Conservation (phyloP, 2,797 vertebrate species). For the Thalassophryne amazonica region DNA sequence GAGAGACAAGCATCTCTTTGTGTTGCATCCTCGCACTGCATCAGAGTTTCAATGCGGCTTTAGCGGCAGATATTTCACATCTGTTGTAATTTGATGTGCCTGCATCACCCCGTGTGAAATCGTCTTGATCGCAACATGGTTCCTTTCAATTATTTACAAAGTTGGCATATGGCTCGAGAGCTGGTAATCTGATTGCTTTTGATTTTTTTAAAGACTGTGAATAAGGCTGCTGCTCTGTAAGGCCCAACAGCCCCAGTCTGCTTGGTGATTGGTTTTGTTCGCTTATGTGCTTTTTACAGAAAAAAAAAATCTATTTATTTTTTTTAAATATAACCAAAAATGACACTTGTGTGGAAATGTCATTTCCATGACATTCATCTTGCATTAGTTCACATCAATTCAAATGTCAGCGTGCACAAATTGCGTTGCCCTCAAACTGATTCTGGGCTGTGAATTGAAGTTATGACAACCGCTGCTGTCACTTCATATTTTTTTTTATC, state of each 20-base stretch:
- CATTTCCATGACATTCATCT: slow-evolving; percentile 64
- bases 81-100: slow-evolving; percentile 76
- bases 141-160: slow-evolving; percentile 75
- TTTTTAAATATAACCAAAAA: slow-evolving; percentile 60
- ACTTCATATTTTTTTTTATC: slow-evolving; percentile 73
- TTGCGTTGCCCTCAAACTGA: slow-evolving; percentile 70
- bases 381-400: slow-evolving; percentile 74
- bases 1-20: slow-evolving; percentile 75
- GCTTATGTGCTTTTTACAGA: slow-evolving; percentile 12
- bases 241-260: too few relatives aligned
- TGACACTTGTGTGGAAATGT: slow-evolving; percentile 65
- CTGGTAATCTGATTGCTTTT: slow-evolving; percentile 69
- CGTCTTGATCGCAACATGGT: slow-evolving; percentile 70
- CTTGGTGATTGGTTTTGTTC: too few relatives aligned
- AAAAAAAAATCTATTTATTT: slow-evolving; percentile 23
- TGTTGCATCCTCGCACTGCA: slow-evolving; percentile 57
- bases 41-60: slow-evolving; percentile 66
- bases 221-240: too few relatives aligned
- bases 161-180: slow-evolving; percentile 67
- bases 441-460: slow-evolving; percentile 71
- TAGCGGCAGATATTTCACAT: slow-evolving; percentile 72
- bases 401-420: slow-evolving; percentile 72
- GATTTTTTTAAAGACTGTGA: too few relatives aligned
- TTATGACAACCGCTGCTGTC: slow-evolving; percentile 73
- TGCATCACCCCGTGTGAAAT: slow-evolving; percentile 74